Evolutionary conservation across 2,797 vertebrate species (phyloP).

Genomic region (Rhinichthys osculus): DNA sequence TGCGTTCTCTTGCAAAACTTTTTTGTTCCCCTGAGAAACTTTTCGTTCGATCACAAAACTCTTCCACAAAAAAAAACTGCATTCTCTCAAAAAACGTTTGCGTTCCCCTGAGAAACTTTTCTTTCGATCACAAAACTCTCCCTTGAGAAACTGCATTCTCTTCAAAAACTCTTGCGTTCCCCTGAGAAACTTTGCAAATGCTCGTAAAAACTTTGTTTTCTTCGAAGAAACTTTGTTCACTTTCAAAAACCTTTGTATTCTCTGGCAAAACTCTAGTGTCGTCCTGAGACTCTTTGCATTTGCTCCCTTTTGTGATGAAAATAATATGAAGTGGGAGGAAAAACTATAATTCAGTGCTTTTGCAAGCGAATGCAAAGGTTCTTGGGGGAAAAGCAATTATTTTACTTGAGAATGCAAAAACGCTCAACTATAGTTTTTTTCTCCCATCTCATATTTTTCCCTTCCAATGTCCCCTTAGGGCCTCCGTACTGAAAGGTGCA

Average conservation of each 20-base stretch:
- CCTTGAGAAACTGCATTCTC: no score
- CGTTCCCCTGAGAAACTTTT: neutral
- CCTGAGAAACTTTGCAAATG: neutral
- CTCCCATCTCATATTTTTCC: constrained; percentile 2
- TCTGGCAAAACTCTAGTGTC: neutral
- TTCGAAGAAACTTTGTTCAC: neutral
- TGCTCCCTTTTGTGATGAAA: neutral
- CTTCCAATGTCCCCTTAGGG: neutral
- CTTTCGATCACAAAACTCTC: neutral
- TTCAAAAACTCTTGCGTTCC: no score
- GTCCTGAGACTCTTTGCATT: neutral
- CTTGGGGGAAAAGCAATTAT: neutral
- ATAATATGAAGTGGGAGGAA: neutral
- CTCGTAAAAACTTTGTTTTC: neutral
- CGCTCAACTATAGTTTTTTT: neutral
- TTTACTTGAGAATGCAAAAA: neutral
- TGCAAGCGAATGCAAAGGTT: neutral
- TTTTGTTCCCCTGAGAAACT: no score
- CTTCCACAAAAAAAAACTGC: no score
- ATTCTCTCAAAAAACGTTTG: neutral
- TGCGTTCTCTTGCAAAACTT: no score
- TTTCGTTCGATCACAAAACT: no score
- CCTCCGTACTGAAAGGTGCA: constrained; percentile 51
- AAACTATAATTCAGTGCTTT: neutral
- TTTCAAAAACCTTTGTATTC: neutral